phyloP scores from a whole-genome alignment of 2,797 vertebrate species.

The Bovichtus diacanthus region DNA sequence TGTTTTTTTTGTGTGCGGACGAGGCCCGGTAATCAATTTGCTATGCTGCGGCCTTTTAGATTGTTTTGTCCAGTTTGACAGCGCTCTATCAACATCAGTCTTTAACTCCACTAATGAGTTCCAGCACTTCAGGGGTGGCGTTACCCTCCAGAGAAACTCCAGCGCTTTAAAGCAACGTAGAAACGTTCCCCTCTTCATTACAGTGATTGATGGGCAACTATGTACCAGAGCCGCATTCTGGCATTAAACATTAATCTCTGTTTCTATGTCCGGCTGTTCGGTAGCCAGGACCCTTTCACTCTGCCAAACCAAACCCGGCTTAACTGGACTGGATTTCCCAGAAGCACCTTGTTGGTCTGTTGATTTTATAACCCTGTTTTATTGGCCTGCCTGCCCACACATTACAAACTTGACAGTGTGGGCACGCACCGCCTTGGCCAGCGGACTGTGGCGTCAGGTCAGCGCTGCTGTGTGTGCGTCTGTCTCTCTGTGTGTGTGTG shows the following conservation, averaged over 20 bases:
- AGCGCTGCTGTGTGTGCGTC: background rate
- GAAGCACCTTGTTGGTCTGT: constrained; percentile 60
- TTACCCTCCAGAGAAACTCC: constrained; percentile 24
- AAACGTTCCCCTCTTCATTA: constrained; percentile 31
- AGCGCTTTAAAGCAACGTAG: constrained; percentile 14
- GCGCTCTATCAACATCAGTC: constrained; percentile 5
- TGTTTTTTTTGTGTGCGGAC: constrained; percentile 18
- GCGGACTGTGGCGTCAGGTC: constrained; percentile 39
- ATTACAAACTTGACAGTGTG: constrained; percentile 51
- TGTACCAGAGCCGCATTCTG: constrained; percentile 43
- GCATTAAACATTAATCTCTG: constrained; percentile 54
- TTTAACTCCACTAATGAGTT: constrained; percentile 7
- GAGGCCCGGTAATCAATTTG: background rate
- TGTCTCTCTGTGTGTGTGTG: background rate
- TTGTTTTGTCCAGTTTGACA: constrained; percentile 19
- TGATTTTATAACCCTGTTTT: constrained; percentile 68
- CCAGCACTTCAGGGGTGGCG: constrained; percentile 2
- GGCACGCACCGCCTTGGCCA: constrained; percentile 32
- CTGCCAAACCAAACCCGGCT: constrained; percentile 66
- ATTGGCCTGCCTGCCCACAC: constrained; percentile 46
- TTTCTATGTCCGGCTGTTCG: constrained; percentile 54
- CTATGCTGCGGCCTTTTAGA: background rate
- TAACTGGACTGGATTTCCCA: constrained; percentile 60
- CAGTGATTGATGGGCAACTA: constrained; percentile 50
- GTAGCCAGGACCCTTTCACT: constrained; percentile 51